A percentile compares a stretch with the other conserved stretches of the same genome.
phyloP scores from a whole-genome alignment of 2,888 invertebrate species.

The Yponomeuta evonymella region DNA sequence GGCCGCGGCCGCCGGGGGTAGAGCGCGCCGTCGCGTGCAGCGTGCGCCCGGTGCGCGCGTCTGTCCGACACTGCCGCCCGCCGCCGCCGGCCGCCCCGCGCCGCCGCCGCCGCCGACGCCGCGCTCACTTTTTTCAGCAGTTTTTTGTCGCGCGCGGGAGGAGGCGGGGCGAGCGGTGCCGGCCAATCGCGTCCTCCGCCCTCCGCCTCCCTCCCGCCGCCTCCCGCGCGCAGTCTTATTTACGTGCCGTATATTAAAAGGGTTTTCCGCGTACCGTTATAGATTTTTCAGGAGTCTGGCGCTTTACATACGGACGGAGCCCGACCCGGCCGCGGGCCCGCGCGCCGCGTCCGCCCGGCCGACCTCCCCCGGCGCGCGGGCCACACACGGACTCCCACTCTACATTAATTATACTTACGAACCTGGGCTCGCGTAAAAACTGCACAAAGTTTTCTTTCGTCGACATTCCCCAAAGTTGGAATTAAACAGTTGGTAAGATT shows the following conservation, averaged over 20 bases:
- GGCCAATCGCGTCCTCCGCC: conserved; percentile 47
- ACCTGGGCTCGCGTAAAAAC: conserved; percentile 1
- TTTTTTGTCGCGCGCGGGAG: conserved; percentile 56
- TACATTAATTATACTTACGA: conserved; percentile 5
- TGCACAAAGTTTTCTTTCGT: not conserved
- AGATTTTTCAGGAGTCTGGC: conserved; percentile 57
- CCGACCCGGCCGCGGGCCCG: too few species aligned
- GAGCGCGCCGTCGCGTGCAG: conserved; percentile 55
- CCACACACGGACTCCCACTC: conserved; percentile 7
- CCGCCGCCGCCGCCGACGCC: conserved; percentile 25
- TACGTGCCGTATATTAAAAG: conserved; percentile 76
- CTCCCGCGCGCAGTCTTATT: conserved; percentile 50
- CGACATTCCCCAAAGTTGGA: not conserved
- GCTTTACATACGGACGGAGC: conserved; percentile 49
- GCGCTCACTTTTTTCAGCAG: conserved; percentile 46
- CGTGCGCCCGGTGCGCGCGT: conserved; percentile 38
- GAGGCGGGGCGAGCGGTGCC: conserved; percentile 55
- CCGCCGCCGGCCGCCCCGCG: too few species aligned
- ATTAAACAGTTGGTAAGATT: too few species aligned
- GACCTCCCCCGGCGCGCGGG: not conserved
- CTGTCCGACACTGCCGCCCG: conserved; percentile 66
- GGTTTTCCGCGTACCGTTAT: conserved; percentile 75
- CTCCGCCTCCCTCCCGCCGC: conserved; percentile 38
- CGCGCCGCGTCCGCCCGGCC: not conserved
- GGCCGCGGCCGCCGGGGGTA: conserved; percentile 74